Percentiles rank a stretch among this genome's conserved stretches.
Evolutionary conservation across 2,888 invertebrate genomes (phyloP).

Genomic region (Polia nebulosa): DNA sequence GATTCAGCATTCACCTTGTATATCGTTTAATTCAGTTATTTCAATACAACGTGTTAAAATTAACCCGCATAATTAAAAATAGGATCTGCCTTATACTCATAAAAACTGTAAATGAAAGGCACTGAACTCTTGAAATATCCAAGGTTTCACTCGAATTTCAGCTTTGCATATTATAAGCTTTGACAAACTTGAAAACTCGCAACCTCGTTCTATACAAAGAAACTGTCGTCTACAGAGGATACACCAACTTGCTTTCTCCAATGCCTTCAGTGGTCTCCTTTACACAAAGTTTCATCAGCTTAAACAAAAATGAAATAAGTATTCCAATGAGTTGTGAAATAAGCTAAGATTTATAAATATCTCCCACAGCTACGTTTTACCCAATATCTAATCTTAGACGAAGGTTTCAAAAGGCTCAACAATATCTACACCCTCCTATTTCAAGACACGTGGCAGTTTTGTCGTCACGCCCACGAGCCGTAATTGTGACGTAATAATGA

Average conservation of each 20-base stretch:
- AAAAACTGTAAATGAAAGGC: slow-evolving; percentile 11
- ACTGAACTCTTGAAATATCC: slow-evolving; percentile 19
- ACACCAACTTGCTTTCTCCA: slow-evolving; percentile 28
- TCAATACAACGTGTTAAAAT: not conserved
- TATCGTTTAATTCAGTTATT: slow-evolving; percentile 8
- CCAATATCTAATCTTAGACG: slow-evolving; percentile 26
- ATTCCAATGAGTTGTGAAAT: slow-evolving; percentile 28
- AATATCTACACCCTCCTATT: slow-evolving; percentile 21
- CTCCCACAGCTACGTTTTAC: not conserved
- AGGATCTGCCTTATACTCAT: slow-evolving; percentile 8
- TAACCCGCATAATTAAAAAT: not conserved
- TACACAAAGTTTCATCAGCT: slow-evolving; percentile 49
- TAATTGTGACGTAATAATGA: slow-evolving; percentile 57
- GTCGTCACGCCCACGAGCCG: slow-evolving; percentile 45
- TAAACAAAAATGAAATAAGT: too few species aligned
- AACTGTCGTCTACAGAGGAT: slow-evolving; percentile 12
- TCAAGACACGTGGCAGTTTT: slow-evolving; percentile 35
- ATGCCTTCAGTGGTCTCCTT: slow-evolving; percentile 23
- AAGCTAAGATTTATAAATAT: slow-evolving; percentile 6
- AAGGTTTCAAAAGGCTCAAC: slow-evolving; percentile 25
- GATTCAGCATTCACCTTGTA: slow-evolving; percentile 17
- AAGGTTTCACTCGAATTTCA: slow-evolving; percentile 24
- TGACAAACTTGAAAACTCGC: slow-evolving; percentile 43
- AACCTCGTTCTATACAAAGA: slow-evolving; percentile 44
- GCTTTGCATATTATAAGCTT: slow-evolving; percentile 48